These are phyloP conservation scores for Blennius ocellaris DNA, from an alignment of 2,113 vertebrate species.

Conservation along the genomic window DNA sequence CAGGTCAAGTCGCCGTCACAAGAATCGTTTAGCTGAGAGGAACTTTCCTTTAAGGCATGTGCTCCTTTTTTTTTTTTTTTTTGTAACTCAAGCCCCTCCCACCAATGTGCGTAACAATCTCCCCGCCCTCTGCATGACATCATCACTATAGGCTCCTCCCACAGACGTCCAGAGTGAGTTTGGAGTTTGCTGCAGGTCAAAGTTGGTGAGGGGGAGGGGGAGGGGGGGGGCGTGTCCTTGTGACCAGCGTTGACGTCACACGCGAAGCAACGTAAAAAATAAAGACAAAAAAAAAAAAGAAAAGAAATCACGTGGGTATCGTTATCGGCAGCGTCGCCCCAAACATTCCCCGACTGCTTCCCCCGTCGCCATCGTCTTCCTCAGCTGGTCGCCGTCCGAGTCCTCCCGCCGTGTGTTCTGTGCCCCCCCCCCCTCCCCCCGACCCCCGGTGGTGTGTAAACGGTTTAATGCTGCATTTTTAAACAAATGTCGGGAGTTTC, in stretches of 20 bases:
- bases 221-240: constrained; percentile 49
- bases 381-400: constrained; percentile 7
- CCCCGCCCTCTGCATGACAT: neutral
- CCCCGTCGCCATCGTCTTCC: neutral
- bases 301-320: constrained; percentile 14
- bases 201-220: neutral
- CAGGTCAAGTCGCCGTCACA: neutral
- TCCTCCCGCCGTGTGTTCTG: constrained; percentile 58
- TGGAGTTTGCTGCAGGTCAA: constrained; percentile 58
- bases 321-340: constrained; percentile 7
- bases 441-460: constrained; percentile 68
- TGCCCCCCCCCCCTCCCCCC: neutral
- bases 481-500: constrained; percentile 3
- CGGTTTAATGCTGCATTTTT: constrained; percentile 64
- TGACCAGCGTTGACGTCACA: constrained; percentile 3
- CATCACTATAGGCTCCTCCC: neutral
- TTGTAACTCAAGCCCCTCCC: neutral
- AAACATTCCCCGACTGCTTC: constrained; percentile 39
- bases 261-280: constrained; percentile 5
- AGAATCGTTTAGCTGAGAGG: too few species aligned
- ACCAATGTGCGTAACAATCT: neutral
- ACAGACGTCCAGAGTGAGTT: constrained; percentile 11
- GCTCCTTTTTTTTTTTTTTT: neutral
- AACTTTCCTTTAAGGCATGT: constrained; percentile 24
- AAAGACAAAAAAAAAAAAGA: constrained; percentile 14